Base-by-base conservation (phyloP, 2,888 invertebrate species). In the Dendrolimus houi region DNA sequence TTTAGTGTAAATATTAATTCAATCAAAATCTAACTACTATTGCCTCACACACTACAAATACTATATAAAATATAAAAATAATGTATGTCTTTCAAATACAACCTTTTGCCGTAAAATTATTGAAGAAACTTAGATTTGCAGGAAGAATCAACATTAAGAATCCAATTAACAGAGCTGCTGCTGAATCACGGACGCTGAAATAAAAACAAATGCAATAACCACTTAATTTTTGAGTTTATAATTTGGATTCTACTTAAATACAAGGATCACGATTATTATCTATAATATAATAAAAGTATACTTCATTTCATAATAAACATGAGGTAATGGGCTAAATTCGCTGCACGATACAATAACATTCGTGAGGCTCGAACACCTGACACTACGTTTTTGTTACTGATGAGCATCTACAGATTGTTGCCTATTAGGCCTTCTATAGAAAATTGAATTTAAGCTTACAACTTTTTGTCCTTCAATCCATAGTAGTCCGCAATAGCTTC, bases 111-210 rank as follows among this genome's bases (percentile, higher is more conserved):
- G 47, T 72, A 54, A 59, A 84, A 55, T 85, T 79, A 14, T 70
- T 64, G n/a, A 78, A 72, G 9, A 85, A 64, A 0, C 1, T 10
- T 2, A 72, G 52, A 9, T 67, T 64, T 6, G 78, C 68, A 2
- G 88, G 88, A 0, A 82, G 52, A 7, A 83, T 40, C 10, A 77
- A 67, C 86, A 89, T 86, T 1, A 79, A 0, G 57, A 77, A 76
- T 10, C 59, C 41, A 6, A 85, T 63, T 0, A 75, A n/a, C 60
- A 74, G 66, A 0, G 83, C 85, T 7, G 76, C 56, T 0, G 79
- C 70, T 2, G 86, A 84, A 65, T 89, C 89, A 52, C 63, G 63
- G 12, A 87, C 57, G 56, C 88, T 89, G 72, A 55, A 79, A 81
- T 55, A 58, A 58, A 61, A 29, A 29, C 3, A 3, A 29, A 29